Evolutionary conservation across 92 coral and sea anemone species (phyloP).

Genomic region (Porites divaricata): DNA sequence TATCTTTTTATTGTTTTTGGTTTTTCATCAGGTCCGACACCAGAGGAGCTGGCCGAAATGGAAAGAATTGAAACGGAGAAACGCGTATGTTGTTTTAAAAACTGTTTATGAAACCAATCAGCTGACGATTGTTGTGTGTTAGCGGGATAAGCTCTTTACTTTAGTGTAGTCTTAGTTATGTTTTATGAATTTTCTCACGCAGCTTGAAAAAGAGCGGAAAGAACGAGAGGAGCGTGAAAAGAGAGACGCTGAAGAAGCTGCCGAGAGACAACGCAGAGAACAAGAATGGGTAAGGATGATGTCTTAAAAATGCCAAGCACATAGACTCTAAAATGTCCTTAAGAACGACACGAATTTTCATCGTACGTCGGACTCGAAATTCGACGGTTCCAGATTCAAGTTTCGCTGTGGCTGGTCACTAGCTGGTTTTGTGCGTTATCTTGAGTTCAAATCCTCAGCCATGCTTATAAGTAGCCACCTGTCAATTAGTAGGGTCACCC

Average conservation of each 20-base stretch:
- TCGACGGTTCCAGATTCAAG: too few species aligned
- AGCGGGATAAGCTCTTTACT: too few species aligned
- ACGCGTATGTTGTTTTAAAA: slow-evolving; percentile 57
- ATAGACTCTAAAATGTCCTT: too few species aligned
- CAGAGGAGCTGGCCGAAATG: slow-evolving; percentile 95
- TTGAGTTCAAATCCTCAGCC: too few species aligned
- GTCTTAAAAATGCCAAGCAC: too few species aligned
- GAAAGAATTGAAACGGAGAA: slow-evolving; percentile 91
- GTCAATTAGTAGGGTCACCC: too few species aligned
- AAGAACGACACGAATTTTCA: too few species aligned
- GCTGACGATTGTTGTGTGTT: background rate
- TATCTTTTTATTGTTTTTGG: background rate
- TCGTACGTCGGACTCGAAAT: too few species aligned
- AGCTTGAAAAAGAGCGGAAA: slow-evolving; percentile 86
- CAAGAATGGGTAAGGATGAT: slow-evolving; percentile 92
- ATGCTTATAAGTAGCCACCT: too few species aligned
- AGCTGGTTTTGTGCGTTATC: too few species aligned
- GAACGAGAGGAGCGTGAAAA: slow-evolving; percentile 90
- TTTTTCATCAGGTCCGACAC: slow-evolving; percentile 85
- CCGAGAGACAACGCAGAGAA: slow-evolving; percentile 82
- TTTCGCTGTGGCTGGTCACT: too few species aligned
- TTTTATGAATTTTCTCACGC: background rate
- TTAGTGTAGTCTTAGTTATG: background rate
- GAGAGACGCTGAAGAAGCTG: slow-evolving; percentile 97
- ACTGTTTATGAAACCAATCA: background rate